A percentile compares a stretch with the other conserved stretches of the same genome.
These are phyloP conservation scores for Scaptomyza tumidula DNA, from an alignment of 2,888 invertebrate genomes.

Conservation along the genomic window DNA sequence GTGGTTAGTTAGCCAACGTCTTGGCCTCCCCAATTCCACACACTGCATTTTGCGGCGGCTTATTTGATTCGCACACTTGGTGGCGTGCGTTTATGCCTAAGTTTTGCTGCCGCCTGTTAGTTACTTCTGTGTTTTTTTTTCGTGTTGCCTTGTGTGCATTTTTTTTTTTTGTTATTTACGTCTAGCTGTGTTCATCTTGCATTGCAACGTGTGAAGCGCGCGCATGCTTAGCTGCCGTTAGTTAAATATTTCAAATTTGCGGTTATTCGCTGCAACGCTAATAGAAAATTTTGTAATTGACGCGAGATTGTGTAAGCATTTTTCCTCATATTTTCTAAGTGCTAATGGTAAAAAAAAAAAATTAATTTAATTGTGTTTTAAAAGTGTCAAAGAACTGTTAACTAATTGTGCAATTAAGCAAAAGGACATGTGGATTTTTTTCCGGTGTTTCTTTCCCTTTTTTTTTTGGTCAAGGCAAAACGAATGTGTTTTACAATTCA, in stretches of 20 bases:
- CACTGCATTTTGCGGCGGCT: conserved; percentile 58
- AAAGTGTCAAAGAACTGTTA: neutral
- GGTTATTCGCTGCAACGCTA: conserved; percentile 36
- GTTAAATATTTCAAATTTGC: conserved; percentile 59
- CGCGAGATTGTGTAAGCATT: conserved; percentile 50
- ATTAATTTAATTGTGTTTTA: too few species aligned
- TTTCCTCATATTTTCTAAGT: conserved; percentile 5
- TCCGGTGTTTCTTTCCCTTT: neutral
- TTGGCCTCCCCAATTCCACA: conserved; percentile 39
- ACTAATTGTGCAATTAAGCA: neutral
- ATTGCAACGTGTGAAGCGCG: conserved; percentile 55
- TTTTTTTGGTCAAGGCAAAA: conserved; percentile 43
- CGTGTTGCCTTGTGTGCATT: neutral
- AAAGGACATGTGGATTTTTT: conserved; percentile 7
- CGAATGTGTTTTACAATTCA: conserved; percentile 15
- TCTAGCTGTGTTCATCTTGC: conserved; percentile 23
- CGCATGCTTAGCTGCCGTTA: conserved; percentile 55
- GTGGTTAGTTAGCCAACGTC: conserved; percentile 67
- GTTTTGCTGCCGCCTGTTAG: conserved; percentile 34
- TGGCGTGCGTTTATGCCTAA: conserved; percentile 66
- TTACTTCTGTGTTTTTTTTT: conserved; percentile 1
- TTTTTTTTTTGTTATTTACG: conserved; percentile 15
- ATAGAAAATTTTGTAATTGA: conserved; percentile 42
- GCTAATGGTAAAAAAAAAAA: neutral
- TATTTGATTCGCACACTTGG: conserved; percentile 76